phyloP scores from a whole-genome alignment of 2,888 invertebrate species.

The Limnephilus marmoratus region DNA sequence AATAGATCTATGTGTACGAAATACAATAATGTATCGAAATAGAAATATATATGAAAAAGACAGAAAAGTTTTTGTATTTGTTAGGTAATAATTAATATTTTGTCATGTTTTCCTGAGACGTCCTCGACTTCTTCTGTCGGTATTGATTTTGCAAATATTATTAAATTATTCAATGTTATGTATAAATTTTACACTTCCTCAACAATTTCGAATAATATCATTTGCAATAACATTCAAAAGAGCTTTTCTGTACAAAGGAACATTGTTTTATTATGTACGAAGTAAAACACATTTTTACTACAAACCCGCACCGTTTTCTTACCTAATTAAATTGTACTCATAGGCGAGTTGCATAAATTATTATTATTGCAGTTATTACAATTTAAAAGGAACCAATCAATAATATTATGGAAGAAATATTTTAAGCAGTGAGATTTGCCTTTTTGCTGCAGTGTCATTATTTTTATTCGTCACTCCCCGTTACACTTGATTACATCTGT shows the following conservation, averaged over 20 bases:
- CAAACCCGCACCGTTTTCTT: neutral
- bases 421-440: neutral
- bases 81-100: too few species aligned
- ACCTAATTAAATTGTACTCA: slow-evolving; percentile 17
- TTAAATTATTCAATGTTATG: too few species aligned
- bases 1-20: too few species aligned
- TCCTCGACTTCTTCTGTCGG: too few species aligned
- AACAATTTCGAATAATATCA: neutral
- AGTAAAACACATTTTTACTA: neutral
- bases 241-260: neutral
- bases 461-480: slow-evolving; percentile 49
- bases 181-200: neutral
- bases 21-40: too few species aligned
- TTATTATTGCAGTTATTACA: neutral
- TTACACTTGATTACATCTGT: slow-evolving; percentile 51
- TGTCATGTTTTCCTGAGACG: too few species aligned
- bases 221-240: neutral
- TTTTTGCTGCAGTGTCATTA: neutral
- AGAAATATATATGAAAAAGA: too few species aligned
- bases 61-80: too few species aligned
- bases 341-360: slow-evolving; percentile 6
- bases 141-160: too few species aligned
- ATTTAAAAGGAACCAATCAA: neutral
- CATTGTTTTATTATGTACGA: neutral
- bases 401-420: too few species aligned